Base-by-base conservation (phyloP, 2,797 vertebrate genomes). In the Sebastes nivosus region DNA sequence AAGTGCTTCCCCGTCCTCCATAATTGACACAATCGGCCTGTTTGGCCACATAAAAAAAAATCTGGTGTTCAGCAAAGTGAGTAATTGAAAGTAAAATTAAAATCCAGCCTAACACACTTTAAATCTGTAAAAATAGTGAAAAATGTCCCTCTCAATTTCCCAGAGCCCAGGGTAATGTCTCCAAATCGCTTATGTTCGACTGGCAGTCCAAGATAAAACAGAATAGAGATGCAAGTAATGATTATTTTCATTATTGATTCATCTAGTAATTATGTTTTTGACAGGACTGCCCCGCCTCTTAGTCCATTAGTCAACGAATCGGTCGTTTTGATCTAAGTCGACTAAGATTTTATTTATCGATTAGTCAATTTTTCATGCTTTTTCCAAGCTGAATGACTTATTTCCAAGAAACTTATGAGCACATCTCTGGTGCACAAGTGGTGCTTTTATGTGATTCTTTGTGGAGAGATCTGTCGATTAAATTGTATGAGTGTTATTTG, bases 1-100 rank as follows among this genome's bases (percentile, higher is more conserved):
- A 69, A 67, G 75, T 22, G 70, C 72, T 79, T 88, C 82, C 76
- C 76, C 34, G 1, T 81, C 66, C 81, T 79, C 71, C 57, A 27
- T 58, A 14, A 80, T n/a, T 50, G 64, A 57, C n/a, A 70, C 84
- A 61, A 65, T 58, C 22, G 22, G 38, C 67, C 52, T 27, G 22
- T 61, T 36, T 52, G 65, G 73, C 66, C 34, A 24, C 75, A 67
- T 61, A 14, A 54, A 24, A 24, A 61, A 24, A 32, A 36, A 20
- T 42, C 42, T 55, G 75, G 2, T 75, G 75, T 66, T 82, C 27
- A 74, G 70, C 60, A 67, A 64, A 60, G 71, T 67, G 74, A 74
- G 34, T 25, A 34, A 77, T 38, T 38, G 27, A 77, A 57, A 54
- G 16, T 46, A 4, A 32, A 30, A 61, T 64, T 38, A 3, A 59